Evolutionary conservation across 2,888 invertebrate genomes (phyloP), one percentile per base, ranked within the genome.

Genomic region (Hirtodrosophila alboralis): DNA sequence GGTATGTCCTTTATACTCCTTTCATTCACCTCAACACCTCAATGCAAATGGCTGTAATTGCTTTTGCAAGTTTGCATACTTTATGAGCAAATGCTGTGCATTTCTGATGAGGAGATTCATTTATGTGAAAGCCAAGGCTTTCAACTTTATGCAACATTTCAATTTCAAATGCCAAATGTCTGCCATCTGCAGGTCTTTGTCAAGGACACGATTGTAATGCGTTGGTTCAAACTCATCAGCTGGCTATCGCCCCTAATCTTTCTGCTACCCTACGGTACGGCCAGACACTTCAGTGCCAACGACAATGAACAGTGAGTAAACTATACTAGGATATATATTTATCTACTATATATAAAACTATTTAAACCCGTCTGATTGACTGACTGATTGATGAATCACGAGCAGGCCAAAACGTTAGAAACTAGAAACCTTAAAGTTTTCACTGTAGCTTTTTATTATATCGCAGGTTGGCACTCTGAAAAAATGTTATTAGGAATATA

Each of bases 141-240:
- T 1, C 23, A 23, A 23, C 7, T 7, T 14, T 6, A 33, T 43
- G 36, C 44, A 45, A 45, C 27, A 31, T 26, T 52, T 31, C 59
- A 63, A 56, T 58, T 45, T 67, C 23, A 45, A 51, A 41, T 71
- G 41, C 49, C 62, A 51, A 49, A 36, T 40, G 10, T 14, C 18
- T 21, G 18, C 51, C 31, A 7, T 13, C n/a, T 45, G 4, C 87
- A 93, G 93, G 92, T 96, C 10, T 96, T 96, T 87, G 93, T 95
- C 28, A 92, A 93, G 76, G 95, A 95, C 72, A 93, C 94, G 48
- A 92, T 93, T 43, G 93, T 95, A 2, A 92, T 95, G 92, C 92
- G 92, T 45, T 94, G 93, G 92, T 95, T 95, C 88, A 92, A 93
- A 62, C 85, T 92, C 0, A 89, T 95, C 31, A 95, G 95, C 37